phyloP scores from a whole-genome alignment of 2,113 vertebrate genomes.

The Thermophis baileyi region DNA sequence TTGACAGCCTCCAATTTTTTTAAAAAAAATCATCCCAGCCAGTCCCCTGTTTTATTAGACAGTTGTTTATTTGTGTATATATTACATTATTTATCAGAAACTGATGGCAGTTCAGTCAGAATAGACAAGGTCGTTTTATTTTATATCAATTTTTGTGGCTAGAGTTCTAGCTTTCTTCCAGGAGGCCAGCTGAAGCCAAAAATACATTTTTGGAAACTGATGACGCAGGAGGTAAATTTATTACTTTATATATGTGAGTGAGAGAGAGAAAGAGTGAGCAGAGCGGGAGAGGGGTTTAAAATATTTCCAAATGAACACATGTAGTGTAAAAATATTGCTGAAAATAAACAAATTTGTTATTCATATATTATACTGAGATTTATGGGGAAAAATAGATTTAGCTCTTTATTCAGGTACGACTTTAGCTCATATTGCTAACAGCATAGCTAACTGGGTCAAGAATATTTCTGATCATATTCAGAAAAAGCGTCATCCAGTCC shows the following conservation, averaged over 20 bases:
- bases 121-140: not conserved
- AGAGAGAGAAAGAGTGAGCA: not conserved
- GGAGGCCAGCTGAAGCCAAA: not conserved
- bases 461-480: not conserved
- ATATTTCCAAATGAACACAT: not conserved
- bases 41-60: not conserved
- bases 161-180: not conserved
- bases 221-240: not conserved
- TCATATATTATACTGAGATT: not conserved
- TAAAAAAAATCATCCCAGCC: not conserved
- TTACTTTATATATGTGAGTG: not conserved
- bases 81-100: not conserved
- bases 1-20: not conserved
- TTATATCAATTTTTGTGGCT: not conserved
- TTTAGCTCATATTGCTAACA: not conserved
- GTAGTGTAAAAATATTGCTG: not conserved
- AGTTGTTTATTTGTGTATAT: not conserved
- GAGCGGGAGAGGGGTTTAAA: not conserved
- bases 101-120: not conserved
- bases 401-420: not conserved
- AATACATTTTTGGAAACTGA: not conserved
- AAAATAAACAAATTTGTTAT: not conserved
- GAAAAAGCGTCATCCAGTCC: not conserved
- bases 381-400: not conserved
- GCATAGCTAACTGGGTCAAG: not conserved